Base-by-base conservation (phyloP, 2,113 vertebrate genomes). In the Petrocephalus zakoni region DNA sequence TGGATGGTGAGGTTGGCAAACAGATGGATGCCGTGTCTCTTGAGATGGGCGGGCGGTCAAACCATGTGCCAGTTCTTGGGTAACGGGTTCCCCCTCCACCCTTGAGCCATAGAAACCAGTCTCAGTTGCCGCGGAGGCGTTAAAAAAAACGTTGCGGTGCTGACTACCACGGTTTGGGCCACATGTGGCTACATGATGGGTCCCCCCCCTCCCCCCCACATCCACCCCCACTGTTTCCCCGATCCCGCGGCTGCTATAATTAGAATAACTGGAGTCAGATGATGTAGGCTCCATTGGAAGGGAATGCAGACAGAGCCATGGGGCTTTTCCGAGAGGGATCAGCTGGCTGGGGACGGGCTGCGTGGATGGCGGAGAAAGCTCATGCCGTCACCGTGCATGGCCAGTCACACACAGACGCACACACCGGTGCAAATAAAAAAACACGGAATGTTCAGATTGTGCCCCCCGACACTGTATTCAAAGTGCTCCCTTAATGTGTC, bases 241-340 rank as follows among this genome's bases (percentile, higher is more conserved):
- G 92, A 95, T 94, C 90, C 91, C 91, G 89, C 84, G 68, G 87
- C 93, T 1, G 68, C 94, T 96, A 91, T 96, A 95, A 96, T 94
- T 95, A 95, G 92, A 95, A 91, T 93, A 95, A 96, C 94, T 94
- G 91, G 92, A 94, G 91, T 93, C 93, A 94, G 91, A 93, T 93
- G 94, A 95, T 93, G 93, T 52, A 90, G 89, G 91, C 93, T 95
- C 95, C 94, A 95, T 96, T 96, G 95, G 93, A 94, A 61, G 95
- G 93, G 93, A 94, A 95, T 95, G 93, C 92, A 94, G 94, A 94
- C 89, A 90, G 93, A 93, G 92, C 89, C 92, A 90, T 13, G 90
- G 90, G 88, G 90, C 61, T 92, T 93, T 95, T 94, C 91, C 91
- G 93, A 94, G 93, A 89, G 85, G 46, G 91, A 94, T 92, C 91